phyloP scores from a whole-genome alignment of 2,797 vertebrate species.

The Ctenochaetus hawaiiensis region DNA sequence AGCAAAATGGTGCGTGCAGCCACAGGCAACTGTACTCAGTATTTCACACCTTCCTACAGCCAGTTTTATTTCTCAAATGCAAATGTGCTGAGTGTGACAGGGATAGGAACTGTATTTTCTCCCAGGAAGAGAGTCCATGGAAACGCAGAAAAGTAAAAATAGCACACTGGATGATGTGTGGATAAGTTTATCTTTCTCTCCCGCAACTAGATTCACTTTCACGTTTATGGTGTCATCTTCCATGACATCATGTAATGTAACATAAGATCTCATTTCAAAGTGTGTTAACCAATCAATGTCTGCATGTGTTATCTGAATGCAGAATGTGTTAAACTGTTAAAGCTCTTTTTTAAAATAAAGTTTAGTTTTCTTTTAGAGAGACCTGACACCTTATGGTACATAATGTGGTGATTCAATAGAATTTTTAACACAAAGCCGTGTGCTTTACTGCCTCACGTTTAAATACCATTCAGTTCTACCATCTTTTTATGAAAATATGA shows the following conservation, averaged over 20 bases:
- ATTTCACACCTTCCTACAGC: conserved; percentile 6
- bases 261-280: not conserved
- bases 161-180: not conserved
- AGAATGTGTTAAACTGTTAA: not conserved
- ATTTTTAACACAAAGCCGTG: too few species aligned
- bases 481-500: too few species aligned
- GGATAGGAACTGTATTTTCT: not conserved
- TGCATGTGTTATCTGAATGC: not conserved
- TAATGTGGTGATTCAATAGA: too few species aligned
- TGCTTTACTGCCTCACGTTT: not conserved
- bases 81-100: not conserved
- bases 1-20: not conserved
- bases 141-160: not conserved
- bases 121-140: not conserved
- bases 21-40: not conserved
- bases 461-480: not conserved
- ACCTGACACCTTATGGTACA: not conserved
- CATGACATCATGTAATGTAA: not conserved
- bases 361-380: not conserved
- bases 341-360: not conserved
- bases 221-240: not conserved
- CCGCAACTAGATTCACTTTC: not conserved
- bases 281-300: not conserved
- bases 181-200: not conserved
- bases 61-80: not conserved